Percentiles rank a stretch among this genome's conserved stretches.
These are phyloP conservation scores for Plebejus argus DNA, from an alignment of 2,888 invertebrate species.

Conservation along the genomic window DNA sequence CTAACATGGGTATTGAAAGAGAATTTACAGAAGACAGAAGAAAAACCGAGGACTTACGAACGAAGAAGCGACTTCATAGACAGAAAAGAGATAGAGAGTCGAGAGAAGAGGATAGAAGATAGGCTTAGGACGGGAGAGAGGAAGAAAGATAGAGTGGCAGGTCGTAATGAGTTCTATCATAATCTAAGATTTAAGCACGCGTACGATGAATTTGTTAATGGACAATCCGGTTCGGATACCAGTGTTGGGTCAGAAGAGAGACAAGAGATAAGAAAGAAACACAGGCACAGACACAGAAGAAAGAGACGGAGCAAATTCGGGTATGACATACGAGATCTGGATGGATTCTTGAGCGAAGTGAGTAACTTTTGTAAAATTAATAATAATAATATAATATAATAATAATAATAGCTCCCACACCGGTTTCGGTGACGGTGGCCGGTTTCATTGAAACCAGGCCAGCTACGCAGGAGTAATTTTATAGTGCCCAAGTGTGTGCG, in stretches of 20 bases:
- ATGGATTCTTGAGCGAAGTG: conserved; percentile 89
- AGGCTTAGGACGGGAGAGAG: conserved; percentile 42
- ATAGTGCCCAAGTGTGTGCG: too few species aligned
- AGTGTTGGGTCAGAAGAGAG: conserved; percentile 69
- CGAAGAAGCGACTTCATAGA: conserved; percentile 51
- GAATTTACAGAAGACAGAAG: conserved; percentile 69
- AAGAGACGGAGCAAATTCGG: conserved; percentile 81
- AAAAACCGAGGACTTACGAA: conserved; percentile 50
- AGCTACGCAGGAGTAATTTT: too few species aligned
- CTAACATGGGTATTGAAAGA: conserved; percentile 88
- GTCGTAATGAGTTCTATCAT: conserved; percentile 75
- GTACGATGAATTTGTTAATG: conserved; percentile 67
- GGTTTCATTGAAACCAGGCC: too few species aligned
- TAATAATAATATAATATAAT: too few species aligned
- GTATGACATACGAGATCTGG: conserved; percentile 90
- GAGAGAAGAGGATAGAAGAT: conserved; percentile 50
- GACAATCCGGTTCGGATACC: conserved; percentile 57
- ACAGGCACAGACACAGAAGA: conserved; percentile 74
- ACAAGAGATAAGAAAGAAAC: conserved; percentile 70
- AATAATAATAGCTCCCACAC: too few species aligned
- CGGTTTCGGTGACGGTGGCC: too few species aligned
- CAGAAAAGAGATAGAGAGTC: conserved; percentile 54
- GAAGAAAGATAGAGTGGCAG: conserved; percentile 60
- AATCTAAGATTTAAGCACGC: conserved; percentile 68
- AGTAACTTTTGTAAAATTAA: conserved; percentile 45